These are phyloP conservation scores for Pollachius pollachius DNA, from an alignment of 2,113 vertebrate species.

Conservation along the genomic window DNA sequence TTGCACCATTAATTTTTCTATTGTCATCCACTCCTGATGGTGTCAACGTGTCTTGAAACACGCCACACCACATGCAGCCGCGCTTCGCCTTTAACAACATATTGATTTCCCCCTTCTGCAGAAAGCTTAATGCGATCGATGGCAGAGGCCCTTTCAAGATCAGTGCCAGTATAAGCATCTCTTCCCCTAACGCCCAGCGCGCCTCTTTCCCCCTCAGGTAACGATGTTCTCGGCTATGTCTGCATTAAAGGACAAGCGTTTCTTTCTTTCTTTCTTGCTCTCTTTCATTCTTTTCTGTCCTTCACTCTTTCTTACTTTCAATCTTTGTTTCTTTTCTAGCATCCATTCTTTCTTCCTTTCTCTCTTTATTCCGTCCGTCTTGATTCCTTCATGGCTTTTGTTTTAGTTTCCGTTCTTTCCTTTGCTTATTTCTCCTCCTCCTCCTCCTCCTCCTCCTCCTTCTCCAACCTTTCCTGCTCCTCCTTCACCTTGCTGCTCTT, in stretches of 20 bases:
- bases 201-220: conserved; percentile 66
- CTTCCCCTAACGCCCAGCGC: conserved; percentile 63
- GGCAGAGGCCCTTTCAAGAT: conserved; percentile 74
- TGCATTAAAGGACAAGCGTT: conserved; percentile 62
- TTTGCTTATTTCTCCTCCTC: too few species aligned
- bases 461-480: conserved; percentile 4
- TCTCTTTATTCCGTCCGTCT: neutral
- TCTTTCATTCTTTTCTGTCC: neutral
- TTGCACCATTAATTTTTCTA: too few species aligned
- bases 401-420: too few species aligned
- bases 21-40: conserved; percentile 9
- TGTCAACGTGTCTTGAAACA: conserved; percentile 64
- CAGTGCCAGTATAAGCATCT: conserved; percentile 72
- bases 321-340: neutral
- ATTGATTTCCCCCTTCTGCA: conserved; percentile 76
- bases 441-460: neutral
- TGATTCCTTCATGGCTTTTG: neutral
- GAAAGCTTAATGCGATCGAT: conserved; percentile 78
- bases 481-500: neutral
- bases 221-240: conserved; percentile 75
- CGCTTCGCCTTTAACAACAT: conserved; percentile 75
- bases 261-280: conserved; percentile 29
- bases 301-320: neutral
- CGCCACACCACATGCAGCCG: conserved; percentile 60
- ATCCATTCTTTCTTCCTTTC: conserved; percentile 14